phyloP scores from a whole-genome alignment of 2,888 invertebrate species.

The Mactromeris polynyma region DNA sequence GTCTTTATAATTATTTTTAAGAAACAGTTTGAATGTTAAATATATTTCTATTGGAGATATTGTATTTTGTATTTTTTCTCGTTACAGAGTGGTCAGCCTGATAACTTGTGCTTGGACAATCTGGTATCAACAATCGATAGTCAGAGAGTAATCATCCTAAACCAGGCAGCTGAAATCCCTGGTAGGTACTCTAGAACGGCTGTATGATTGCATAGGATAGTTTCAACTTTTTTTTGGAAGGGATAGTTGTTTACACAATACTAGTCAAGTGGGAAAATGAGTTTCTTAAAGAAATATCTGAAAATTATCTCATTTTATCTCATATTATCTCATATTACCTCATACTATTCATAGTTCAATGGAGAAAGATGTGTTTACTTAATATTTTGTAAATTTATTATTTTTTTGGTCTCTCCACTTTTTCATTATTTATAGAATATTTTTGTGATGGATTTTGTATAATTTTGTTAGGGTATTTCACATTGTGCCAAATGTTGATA shows the following conservation, averaged over 20 bases:
- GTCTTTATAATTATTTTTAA: not conserved
- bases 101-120: slow-evolving; percentile 88
- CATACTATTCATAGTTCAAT: too few species aligned
- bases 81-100: slow-evolving; percentile 87
- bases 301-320: not conserved
- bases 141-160: slow-evolving; percentile 89
- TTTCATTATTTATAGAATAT: not conserved
- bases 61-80: not conserved
- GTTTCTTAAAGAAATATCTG: not conserved
- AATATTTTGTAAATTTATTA: too few species aligned
- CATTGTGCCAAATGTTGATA: slow-evolving; percentile 10
- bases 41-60: not conserved
- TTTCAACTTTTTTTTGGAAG: not conserved
- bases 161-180: slow-evolving; percentile 69
- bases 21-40: not conserved
- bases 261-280: not conserved
- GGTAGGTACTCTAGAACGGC: slow-evolving; percentile 63
- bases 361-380: too few species aligned
- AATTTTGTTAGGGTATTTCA: not conserved
- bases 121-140: slow-evolving; percentile 88
- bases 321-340: too few species aligned
- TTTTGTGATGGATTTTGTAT: slow-evolving; percentile 1
- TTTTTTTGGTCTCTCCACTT: too few species aligned
- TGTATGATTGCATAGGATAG: slow-evolving; percentile 19
- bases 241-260: slow-evolving; percentile 13